These are phyloP conservation scores for Tylochromis polylepis DNA, from an alignment of 2,113 vertebrate genomes.

Conservation along the genomic window DNA sequence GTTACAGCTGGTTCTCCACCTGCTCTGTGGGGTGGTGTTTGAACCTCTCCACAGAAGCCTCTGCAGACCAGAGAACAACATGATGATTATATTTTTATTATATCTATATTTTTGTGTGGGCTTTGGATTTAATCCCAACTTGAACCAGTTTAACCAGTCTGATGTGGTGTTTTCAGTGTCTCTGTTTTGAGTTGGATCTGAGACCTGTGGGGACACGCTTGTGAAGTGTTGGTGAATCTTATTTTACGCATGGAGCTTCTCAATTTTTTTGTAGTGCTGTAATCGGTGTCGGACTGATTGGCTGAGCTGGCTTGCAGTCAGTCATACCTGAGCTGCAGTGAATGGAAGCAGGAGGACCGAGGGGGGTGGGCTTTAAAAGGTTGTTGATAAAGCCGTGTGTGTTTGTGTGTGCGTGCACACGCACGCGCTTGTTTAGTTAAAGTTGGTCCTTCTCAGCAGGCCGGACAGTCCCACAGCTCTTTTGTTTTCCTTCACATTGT, in stretches of 20 bases:
- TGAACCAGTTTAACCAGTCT: not conserved
- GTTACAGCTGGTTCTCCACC: not conserved
- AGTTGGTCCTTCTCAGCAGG: not conserved
- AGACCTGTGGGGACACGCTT: not conserved
- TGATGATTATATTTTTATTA: not conserved
- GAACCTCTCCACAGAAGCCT: not conserved
- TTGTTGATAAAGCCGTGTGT: not conserved
- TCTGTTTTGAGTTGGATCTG: not conserved
- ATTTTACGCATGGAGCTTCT: not conserved
- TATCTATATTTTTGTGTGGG: not conserved
- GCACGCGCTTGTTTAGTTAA: not conserved
- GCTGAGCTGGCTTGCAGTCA: not conserved
- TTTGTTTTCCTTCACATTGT: conserved; percentile 41
- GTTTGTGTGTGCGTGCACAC: not conserved
- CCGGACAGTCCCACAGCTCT: not conserved
- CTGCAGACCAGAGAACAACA: not conserved
- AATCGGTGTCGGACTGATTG: not conserved
- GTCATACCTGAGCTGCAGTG: not conserved
- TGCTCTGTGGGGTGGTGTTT: not conserved
- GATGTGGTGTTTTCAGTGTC: not conserved
- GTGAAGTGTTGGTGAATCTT: not conserved
- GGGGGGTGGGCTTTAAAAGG: not conserved
- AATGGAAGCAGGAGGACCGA: not conserved
- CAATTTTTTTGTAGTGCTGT: not conserved
- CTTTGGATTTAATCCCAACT: not conserved